phyloP scores from a whole-genome alignment of 2,797 vertebrate species.

The Eupleurogrammus muticus region DNA sequence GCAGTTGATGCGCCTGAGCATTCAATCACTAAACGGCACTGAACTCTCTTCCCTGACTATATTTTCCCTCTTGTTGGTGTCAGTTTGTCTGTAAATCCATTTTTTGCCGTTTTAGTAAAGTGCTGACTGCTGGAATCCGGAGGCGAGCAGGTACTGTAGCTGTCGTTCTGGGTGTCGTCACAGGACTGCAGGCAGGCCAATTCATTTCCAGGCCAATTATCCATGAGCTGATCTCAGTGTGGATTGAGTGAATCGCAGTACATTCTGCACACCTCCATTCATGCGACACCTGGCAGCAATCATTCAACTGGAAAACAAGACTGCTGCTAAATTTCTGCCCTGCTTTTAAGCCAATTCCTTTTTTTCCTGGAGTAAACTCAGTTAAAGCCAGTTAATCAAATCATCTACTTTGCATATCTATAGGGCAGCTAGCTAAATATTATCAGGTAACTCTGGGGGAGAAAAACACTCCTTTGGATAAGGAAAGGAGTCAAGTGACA shows the following conservation, averaged over 20 bases:
- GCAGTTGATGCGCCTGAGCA: neutral
- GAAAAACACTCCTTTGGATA: too few species aligned
- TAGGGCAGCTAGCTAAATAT: conserved; percentile 3
- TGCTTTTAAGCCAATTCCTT: neutral
- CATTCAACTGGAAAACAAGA: conserved; percentile 8
- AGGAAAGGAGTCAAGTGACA: neutral
- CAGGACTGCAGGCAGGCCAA: conserved; percentile 9
- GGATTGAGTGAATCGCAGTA: conserved; percentile 21
- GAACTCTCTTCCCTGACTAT: conserved; percentile 27
- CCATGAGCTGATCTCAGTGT: conserved; percentile 18
- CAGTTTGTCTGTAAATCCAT: conserved; percentile 25
- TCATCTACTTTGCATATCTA: conserved; percentile 2
- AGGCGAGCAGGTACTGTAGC: conserved; percentile 11
- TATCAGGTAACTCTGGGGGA: neutral
- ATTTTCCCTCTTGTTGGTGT: conserved; percentile 9
- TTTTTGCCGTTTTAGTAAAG: conserved; percentile 30
- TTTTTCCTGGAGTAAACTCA: neutral
- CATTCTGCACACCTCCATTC: conserved; percentile 5
- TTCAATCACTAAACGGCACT: conserved; percentile 29
- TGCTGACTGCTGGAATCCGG: conserved; percentile 25
- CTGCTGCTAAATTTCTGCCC: conserved; percentile 3
- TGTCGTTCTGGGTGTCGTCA: conserved; percentile 22
- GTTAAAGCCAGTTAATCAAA: neutral
- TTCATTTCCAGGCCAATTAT: conserved; percentile 23
- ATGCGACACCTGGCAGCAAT: conserved; percentile 29